Evolutionary conservation across 2,797 vertebrate species (phyloP).

Genomic region (Macrochelys suwanniensis): DNA sequence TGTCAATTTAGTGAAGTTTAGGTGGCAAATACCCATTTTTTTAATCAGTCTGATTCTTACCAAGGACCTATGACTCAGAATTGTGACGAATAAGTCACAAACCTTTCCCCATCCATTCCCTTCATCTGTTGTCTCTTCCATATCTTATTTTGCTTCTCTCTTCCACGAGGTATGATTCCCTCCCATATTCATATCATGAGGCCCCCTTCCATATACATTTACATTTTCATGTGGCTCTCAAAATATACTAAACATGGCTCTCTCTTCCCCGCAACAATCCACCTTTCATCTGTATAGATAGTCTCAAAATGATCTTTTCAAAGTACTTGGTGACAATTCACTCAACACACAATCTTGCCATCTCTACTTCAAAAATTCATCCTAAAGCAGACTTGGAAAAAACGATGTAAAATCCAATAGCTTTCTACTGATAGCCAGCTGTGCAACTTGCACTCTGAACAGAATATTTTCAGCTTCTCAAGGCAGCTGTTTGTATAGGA

Average conservation of each 20-base stretch:
- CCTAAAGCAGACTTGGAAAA: slow-evolving; percentile 14
- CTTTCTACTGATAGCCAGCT: slow-evolving; percentile 7
- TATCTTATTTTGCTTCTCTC: background rate
- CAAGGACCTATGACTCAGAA: background rate
- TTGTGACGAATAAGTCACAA: fast-evolving
- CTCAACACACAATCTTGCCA: background rate
- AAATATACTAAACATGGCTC: background rate
- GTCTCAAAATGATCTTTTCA: slow-evolving; percentile 41
- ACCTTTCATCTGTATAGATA: background rate
- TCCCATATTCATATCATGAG: background rate
- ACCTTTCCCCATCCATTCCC: background rate
- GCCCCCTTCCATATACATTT: background rate
- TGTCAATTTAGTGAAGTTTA: background rate
- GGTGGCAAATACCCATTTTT: background rate
- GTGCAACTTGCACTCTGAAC: background rate
- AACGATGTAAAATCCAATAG: too few relatives aligned
- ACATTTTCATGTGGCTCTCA: background rate
- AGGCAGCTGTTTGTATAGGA: background rate
- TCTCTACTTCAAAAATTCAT: slow-evolving; percentile 14
- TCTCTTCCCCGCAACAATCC: slow-evolving; percentile 10
- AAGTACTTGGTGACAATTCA: slow-evolving; percentile 35
- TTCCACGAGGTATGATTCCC: background rate
- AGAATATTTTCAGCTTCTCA: slow-evolving; percentile 36
- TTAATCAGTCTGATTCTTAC: background rate
- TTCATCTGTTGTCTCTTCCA: background rate